Evolutionary conservation across 2,888 invertebrate genomes (phyloP).

Genomic region (Drosophila yooni): DNA sequence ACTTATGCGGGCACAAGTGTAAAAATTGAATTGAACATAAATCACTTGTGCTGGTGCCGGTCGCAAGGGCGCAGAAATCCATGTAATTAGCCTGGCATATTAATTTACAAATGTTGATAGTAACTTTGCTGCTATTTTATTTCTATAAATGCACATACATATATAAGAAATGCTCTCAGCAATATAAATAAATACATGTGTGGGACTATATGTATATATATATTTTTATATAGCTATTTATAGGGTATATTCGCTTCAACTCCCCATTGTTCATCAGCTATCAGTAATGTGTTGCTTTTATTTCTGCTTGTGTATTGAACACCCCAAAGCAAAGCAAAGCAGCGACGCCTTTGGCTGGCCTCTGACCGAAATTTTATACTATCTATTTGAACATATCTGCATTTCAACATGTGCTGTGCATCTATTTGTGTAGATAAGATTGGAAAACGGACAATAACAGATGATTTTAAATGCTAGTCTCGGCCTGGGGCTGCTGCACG

Average conservation of each 20-base stretch:
- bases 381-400: conserved; percentile 9
- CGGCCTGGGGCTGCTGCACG: conserved; percentile 12
- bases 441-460: conserved; percentile 6
- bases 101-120: neutral
- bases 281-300: neutral
- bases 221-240: neutral
- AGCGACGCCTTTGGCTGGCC: conserved; percentile 7
- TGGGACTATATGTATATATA: too few species aligned
- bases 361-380: too few species aligned
- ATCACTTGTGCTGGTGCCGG: conserved; percentile 1
- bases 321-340: neutral
- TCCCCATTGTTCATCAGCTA: neutral
- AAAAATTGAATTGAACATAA: conserved; percentile 1
- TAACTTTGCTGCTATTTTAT: neutral
- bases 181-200: neutral
- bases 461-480: conserved; percentile 48
- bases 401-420: conserved; percentile 30
- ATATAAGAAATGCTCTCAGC: neutral
- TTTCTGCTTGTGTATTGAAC: conserved; percentile 5
- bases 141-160: neutral
- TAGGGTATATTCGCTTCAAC: neutral
- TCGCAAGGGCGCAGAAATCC: neutral
- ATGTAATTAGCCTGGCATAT: too few species aligned
- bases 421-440: neutral
- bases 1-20: conserved; percentile 20